phyloP scores from a whole-genome alignment of 30 jellyfish, hydroid and myxozoan species.

The Turritopsis rubra region DNA sequence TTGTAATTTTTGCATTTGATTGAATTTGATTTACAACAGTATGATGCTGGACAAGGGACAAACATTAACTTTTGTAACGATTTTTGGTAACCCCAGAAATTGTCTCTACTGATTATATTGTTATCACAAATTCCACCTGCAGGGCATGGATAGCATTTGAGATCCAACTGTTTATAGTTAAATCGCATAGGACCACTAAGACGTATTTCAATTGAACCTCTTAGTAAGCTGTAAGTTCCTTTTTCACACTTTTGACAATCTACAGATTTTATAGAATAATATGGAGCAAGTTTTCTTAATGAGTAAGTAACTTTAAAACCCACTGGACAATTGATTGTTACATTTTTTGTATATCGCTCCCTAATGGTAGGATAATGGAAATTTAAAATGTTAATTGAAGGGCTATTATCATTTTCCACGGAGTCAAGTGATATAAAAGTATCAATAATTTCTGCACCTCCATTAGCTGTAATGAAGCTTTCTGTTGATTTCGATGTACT shows the following conservation, averaged over 20 bases:
- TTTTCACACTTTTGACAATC: neutral
- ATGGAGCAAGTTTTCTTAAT: neutral
- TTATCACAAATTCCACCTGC: neutral
- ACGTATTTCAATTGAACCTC: neutral
- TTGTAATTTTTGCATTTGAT: neutral
- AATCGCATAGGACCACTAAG: neutral
- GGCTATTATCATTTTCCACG: neutral
- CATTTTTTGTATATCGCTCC: neutral
- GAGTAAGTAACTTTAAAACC: neutral
- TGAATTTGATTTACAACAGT: neutral
- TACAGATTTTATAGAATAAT: neutral
- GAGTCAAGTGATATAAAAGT: neutral
- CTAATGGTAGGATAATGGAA: neutral
- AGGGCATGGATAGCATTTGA: neutral
- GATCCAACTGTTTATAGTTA: neutral
- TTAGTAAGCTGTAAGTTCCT: neutral
- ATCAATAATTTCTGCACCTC: neutral
- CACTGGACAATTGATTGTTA: neutral
- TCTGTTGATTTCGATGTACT: neutral
- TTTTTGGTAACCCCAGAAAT: neutral
- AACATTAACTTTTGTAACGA: neutral
- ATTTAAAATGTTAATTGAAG: neutral
- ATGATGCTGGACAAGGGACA: neutral
- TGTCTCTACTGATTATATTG: neutral
- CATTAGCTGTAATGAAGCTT: neutral